Conservation (phyloP, 2,113 vertebrate genomes). For the Spea bombifrons region DNA sequence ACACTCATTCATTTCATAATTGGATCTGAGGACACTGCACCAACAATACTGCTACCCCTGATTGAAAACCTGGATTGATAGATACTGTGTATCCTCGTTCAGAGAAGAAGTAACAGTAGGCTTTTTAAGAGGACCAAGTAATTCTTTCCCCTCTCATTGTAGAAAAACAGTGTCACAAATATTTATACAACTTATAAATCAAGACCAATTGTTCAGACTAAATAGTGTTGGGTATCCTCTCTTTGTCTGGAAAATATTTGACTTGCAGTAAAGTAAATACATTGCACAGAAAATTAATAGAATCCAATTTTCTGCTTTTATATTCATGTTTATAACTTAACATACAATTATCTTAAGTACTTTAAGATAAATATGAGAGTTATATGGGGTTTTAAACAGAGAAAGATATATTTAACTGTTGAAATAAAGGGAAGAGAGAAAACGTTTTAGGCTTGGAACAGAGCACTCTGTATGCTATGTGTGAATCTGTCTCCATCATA, state of each 20-base stretch:
- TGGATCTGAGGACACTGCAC: too few species aligned
- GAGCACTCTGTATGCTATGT: too few species aligned
- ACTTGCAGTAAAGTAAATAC: neutral
- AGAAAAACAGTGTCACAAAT: constrained; percentile 3
- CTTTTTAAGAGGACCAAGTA: neutral
- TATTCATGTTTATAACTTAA: neutral
- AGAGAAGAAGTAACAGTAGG: neutral
- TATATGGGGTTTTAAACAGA: too few species aligned
- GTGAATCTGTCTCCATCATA: too few species aligned
- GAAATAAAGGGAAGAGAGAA: too few species aligned
- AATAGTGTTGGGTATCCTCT: neutral
- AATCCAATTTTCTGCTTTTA: neutral
- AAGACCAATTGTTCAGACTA: neutral
- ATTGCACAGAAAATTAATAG: neutral
- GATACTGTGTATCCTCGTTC: neutral
- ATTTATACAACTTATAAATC: neutral
- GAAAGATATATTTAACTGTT: too few species aligned
- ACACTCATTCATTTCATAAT: too few species aligned
- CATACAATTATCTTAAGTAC: too few species aligned
- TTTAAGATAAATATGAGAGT: too few species aligned
- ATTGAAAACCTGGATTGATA: too few species aligned
- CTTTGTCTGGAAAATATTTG: neutral
- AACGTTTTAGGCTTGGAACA: too few species aligned
- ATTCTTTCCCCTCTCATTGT: neutral
- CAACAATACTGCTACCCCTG: too few species aligned